Percentiles rank a stretch among this genome's conserved stretches.
phyloP scores from a whole-genome alignment of 2,888 invertebrate species.

The Drepanosiphum platanoidis region DNA sequence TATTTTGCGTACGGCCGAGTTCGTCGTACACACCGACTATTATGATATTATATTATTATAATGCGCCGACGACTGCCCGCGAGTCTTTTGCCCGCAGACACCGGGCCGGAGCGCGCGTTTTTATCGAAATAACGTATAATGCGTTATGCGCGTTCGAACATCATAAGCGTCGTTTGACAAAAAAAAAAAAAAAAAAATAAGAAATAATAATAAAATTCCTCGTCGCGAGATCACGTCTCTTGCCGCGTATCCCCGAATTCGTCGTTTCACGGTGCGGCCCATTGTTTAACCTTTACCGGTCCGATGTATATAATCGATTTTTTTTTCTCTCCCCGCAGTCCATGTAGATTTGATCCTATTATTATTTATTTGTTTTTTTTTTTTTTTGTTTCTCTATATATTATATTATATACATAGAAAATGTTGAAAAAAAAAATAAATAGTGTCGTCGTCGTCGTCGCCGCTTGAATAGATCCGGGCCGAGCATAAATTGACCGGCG shows the following conservation, averaged over 20 bases:
- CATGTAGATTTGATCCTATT: constrained; percentile 44
- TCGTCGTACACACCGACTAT: not conserved
- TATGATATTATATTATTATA: not conserved
- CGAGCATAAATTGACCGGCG: constrained; percentile 49
- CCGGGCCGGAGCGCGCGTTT: not conserved
- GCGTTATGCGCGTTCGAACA: not conserved
- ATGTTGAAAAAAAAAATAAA: constrained; percentile 26
- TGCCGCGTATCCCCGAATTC: constrained; percentile 4
- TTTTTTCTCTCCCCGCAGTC: constrained; percentile 40
- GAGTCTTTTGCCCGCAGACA: not conserved
- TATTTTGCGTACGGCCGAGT: too few species aligned
- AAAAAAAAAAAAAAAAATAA: not conserved
- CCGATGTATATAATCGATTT: constrained; percentile 47
- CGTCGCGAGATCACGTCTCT: constrained; percentile 17
- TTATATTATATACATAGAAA: not conserved
- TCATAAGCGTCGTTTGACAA: too few species aligned
- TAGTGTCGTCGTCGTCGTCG: constrained; percentile 43
- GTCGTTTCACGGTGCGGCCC: constrained; percentile 54
- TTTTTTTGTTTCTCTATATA: constrained; percentile 5
- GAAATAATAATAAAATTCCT: not conserved
- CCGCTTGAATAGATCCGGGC: constrained; percentile 45
- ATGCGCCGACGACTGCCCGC: not conserved
- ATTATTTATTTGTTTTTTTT: constrained; percentile 45
- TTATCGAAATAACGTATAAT: not conserved
- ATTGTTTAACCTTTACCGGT: constrained; percentile 61